Percentiles rank a stretch among this genome's conserved stretches.
phyloP scores from a whole-genome alignment of 1,140 invertebrate genomes.

The Forficula auricularia region DNA sequence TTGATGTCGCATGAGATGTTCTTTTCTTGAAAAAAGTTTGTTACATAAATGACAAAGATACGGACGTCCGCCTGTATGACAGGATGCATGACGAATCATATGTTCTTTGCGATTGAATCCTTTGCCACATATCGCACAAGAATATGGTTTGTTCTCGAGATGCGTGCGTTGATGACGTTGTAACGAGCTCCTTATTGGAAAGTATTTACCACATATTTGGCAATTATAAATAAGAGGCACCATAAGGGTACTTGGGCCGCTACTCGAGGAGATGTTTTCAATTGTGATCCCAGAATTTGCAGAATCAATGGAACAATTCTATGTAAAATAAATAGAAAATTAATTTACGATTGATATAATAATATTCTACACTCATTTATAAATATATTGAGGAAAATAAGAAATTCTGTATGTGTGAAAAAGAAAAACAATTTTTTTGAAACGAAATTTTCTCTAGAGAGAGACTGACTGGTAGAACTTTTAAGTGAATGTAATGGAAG shows the following conservation, averaged over 20 bases:
- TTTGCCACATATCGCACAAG: slow-evolving; percentile 25
- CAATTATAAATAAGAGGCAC: slow-evolving; percentile 10
- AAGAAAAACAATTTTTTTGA: too few species aligned
- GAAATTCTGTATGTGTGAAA: too few species aligned
- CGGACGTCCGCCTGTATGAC: slow-evolving; percentile 19
- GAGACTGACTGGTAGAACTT: too few species aligned
- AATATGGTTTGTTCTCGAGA: slow-evolving; percentile 27
- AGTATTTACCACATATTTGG: slow-evolving; percentile 19
- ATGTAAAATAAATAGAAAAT: too few species aligned
- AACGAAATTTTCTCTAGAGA: too few species aligned
- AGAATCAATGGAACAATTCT: too few species aligned
- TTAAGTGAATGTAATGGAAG: too few species aligned
- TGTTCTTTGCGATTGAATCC: slow-evolving; percentile 22
- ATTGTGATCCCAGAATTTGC: slow-evolving; percentile 8
- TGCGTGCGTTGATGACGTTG: slow-evolving; percentile 20
- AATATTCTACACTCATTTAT: too few species aligned
- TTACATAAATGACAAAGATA: slow-evolving; percentile 26
- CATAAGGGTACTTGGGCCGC: background rate
- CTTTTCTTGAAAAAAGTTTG: slow-evolving; percentile 26
- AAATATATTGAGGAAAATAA: too few species aligned
- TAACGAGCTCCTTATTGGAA: slow-evolving; percentile 18
- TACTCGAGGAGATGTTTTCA: slow-evolving; percentile 1
- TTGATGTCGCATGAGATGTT: slow-evolving; percentile 28
- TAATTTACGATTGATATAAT: too few species aligned
- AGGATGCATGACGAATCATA: slow-evolving; percentile 20